A percentile compares a stretch with the other conserved stretches of the same genome.
These are phyloP conservation scores for Maconellicoccus hirsutus DNA, from an alignment of 1,140 invertebrate species.

Conservation along the genomic window DNA sequence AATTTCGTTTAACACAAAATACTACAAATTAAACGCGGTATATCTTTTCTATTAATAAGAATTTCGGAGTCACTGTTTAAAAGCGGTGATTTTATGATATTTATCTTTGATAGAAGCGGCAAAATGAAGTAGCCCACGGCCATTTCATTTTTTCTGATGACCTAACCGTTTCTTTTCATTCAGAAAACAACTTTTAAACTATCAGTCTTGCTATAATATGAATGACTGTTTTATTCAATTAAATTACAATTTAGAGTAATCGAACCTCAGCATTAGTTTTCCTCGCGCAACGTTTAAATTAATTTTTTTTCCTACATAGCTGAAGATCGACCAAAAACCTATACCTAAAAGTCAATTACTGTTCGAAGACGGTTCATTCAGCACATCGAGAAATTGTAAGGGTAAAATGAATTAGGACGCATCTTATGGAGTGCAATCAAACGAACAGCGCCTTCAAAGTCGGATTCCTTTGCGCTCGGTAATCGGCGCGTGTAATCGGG, in stretches of 20 bases:
- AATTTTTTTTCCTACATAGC: not conserved
- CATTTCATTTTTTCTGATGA: slow-evolving; percentile 14
- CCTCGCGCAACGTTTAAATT: not conserved
- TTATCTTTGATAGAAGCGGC: slow-evolving; percentile 12
- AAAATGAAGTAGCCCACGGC: not conserved
- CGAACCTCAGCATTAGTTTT: not conserved
- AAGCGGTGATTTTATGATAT: slow-evolving; percentile 19
- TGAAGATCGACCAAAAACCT: too few species aligned
- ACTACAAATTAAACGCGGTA: not conserved
- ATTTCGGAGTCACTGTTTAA: not conserved
- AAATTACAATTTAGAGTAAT: slow-evolving; percentile 17
- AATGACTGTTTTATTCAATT: slow-evolving; percentile 22
- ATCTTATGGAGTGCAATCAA: too few species aligned
- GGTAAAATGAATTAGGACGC: too few species aligned
- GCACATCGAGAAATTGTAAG: too few species aligned
- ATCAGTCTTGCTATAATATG: slow-evolving; percentile 11
- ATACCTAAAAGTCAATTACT: too few species aligned
- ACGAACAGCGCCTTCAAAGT: too few species aligned
- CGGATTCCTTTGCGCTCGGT: too few species aligned
- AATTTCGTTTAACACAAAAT: not conserved
- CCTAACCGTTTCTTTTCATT: slow-evolving; percentile 22
- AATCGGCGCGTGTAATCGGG: too few species aligned
- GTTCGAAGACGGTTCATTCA: too few species aligned
- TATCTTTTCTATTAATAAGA: slow-evolving; percentile 16
- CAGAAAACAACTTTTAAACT: slow-evolving; percentile 22